Evolutionary conservation across 35 echinoderm and acorn worm genomes (phyloP).

Genomic region (Acanthaster planci): DNA sequence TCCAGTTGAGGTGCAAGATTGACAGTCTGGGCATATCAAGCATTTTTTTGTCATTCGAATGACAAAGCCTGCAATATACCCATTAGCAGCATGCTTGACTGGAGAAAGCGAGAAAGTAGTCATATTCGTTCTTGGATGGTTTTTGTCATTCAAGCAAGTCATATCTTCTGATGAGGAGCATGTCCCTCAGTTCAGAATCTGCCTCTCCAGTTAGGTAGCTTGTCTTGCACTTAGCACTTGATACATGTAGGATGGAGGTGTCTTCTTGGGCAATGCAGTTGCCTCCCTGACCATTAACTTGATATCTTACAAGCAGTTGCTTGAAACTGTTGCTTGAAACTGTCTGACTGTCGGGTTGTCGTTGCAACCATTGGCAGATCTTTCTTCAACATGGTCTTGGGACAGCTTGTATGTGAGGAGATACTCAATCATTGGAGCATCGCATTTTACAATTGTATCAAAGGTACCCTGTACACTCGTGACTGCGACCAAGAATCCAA

Average conservation of each 20-base stretch:
- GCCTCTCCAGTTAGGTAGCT: too few relatives aligned
- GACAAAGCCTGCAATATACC: constrained; percentile 62
- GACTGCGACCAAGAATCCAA: constrained; percentile 59
- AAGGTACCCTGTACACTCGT: constrained; percentile 38
- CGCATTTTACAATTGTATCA: constrained; percentile 10
- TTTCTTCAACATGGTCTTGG: constrained; percentile 65
- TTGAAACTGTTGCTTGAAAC: constrained; percentile 31
- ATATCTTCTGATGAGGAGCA: constrained; percentile 48
- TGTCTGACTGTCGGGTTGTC: constrained; percentile 58
- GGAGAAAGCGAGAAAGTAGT: constrained; percentile 30
- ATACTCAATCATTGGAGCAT: constrained; percentile 36
- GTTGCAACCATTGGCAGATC: constrained; percentile 29
- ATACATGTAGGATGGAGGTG: constrained; percentile 26
- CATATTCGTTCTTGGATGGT: constrained; percentile 43
- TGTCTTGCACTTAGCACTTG: background rate
- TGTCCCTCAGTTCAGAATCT: background rate
- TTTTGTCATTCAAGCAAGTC: background rate
- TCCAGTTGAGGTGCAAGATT: background rate
- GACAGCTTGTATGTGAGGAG: constrained; percentile 66
- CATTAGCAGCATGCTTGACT: constrained; percentile 40
- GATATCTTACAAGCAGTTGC: constrained; percentile 29
- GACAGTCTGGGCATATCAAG: constrained; percentile 38
- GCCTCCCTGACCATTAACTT: constrained; percentile 21
- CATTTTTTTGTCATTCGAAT: constrained; percentile 38
- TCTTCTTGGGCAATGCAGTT: constrained; percentile 25